These are phyloP conservation scores for Mycteria americana DNA, from an alignment of 2,797 vertebrate genomes.

Conservation along the genomic window DNA sequence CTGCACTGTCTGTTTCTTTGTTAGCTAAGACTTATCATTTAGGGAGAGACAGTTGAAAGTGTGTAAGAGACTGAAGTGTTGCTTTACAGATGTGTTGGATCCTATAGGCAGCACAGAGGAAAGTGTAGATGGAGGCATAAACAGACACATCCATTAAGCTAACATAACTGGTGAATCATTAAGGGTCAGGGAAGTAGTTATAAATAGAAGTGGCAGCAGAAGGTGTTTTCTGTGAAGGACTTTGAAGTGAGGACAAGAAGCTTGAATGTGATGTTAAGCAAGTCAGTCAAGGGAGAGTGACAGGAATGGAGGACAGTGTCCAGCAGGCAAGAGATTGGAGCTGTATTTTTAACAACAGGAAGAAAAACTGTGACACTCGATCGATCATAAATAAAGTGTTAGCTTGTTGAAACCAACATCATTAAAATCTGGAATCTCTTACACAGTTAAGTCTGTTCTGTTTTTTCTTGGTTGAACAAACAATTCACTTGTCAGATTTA, in stretches of 20 bases:
- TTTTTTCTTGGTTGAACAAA: neutral
- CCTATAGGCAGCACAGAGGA: neutral
- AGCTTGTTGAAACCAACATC: neutral
- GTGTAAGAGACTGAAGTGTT: neutral
- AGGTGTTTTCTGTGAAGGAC: neutral
- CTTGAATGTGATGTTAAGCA: neutral
- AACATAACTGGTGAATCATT: neutral
- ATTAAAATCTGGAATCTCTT: neutral
- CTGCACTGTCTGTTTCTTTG: neutral
- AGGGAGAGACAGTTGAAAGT: neutral
- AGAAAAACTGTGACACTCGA: neutral
- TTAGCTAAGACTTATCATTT: neutral
- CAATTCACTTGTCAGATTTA: neutral
- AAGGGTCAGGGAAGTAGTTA: neutral
- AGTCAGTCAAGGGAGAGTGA: neutral
- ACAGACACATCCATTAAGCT: neutral
- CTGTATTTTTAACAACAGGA: neutral
- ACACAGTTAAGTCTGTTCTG: neutral
- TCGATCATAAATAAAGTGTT: neutral
- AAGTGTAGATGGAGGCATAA: neutral
- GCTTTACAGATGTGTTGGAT: neutral
- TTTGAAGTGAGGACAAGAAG: neutral
- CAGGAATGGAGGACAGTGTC: neutral
- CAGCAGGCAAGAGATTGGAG: neutral
- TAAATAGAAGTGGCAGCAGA: constrained; percentile 7